Conservation (phyloP, 23 tunicate genomes). For the Trididemnum clinides region DNA sequence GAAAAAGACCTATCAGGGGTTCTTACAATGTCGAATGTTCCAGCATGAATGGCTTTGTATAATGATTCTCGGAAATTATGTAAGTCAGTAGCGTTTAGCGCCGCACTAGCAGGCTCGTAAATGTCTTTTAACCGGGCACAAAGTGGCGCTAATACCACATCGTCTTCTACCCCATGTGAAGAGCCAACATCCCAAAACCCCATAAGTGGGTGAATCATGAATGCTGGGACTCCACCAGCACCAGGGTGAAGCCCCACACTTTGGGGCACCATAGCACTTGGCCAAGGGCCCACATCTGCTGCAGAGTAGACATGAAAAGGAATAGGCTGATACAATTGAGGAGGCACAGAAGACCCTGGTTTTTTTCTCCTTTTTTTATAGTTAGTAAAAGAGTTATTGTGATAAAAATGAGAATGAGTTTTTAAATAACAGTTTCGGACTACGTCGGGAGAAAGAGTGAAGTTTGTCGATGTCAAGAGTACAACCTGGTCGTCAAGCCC, state of each 20-base stretch:
- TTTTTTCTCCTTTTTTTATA: constrained; percentile 25
- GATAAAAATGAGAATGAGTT: not conserved
- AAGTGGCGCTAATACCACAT: constrained; percentile 47
- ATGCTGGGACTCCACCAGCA: not conserved
- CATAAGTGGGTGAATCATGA: not conserved
- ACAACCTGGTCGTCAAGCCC: not conserved
- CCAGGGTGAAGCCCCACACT: not conserved
- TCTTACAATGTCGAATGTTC: constrained; percentile 27
- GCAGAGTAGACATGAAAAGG: constrained; percentile 54
- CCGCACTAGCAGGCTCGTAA: not conserved
- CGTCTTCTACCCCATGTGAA: constrained; percentile 33
- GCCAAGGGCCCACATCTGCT: constrained; percentile 7
- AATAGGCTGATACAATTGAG: constrained; percentile 59
- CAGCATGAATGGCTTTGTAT: constrained; percentile 37
- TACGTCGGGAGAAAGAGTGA: constrained; percentile 40
- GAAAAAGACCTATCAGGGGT: constrained; percentile 45
- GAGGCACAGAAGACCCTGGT: not conserved
- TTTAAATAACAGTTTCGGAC: not conserved
- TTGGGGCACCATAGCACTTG: constrained; percentile 3
- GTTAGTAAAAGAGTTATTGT: constrained; percentile 40
- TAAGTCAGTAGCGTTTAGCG: not conserved
- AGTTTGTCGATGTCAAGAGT: constrained; percentile 39
- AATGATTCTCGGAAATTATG: constrained; percentile 18
- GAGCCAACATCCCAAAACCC: constrained; percentile 58
- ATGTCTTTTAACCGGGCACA: constrained; percentile 50